These are phyloP conservation scores for Nomada ruficornis DNA, from an alignment of 2,888 invertebrate genomes.

Conservation along the genomic window DNA sequence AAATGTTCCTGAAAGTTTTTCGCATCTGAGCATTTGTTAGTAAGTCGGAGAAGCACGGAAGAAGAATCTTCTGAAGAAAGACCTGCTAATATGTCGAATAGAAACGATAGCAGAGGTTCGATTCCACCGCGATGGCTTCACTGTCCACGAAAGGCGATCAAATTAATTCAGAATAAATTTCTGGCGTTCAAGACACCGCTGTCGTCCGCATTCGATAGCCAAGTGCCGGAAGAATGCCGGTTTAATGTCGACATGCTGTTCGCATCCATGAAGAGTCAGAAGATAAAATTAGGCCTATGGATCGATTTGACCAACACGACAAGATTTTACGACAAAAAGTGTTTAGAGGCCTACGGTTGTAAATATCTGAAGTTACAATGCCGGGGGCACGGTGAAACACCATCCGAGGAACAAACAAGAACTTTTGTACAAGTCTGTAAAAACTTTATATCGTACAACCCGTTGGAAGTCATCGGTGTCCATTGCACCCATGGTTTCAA, in stretches of 20 bases:
- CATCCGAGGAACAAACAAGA: slow-evolving; percentile 92
- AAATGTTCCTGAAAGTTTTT: neutral
- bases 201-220: slow-evolving; percentile 91
- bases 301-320: slow-evolving; percentile 98
- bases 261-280: slow-evolving; percentile 90
- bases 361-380: slow-evolving; percentile 95
- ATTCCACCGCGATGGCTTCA: slow-evolving; percentile 94
- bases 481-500: slow-evolving; percentile 99
- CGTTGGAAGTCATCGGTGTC: slow-evolving; percentile 90
- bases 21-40: neutral
- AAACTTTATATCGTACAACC: slow-evolving; percentile 91
- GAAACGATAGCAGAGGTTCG: slow-evolving; percentile 83
- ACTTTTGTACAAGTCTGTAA: slow-evolving; percentile 93
- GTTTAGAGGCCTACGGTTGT: slow-evolving; percentile 91
- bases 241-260: slow-evolving; percentile 96
- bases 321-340: slow-evolving; percentile 94
- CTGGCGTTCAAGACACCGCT: slow-evolving; percentile 98
- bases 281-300: slow-evolving; percentile 96
- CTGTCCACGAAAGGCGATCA: slow-evolving; percentile 93
- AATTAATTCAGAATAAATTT: slow-evolving; percentile 92
- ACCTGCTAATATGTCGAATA: slow-evolving; percentile 67
- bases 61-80: neutral
- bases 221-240: slow-evolving; percentile 92
- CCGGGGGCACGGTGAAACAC: slow-evolving; percentile 96
- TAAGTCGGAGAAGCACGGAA: neutral